phyloP scores from a whole-genome alignment of 2,888 invertebrate species.

The Lasioglossum villosulum region DNA sequence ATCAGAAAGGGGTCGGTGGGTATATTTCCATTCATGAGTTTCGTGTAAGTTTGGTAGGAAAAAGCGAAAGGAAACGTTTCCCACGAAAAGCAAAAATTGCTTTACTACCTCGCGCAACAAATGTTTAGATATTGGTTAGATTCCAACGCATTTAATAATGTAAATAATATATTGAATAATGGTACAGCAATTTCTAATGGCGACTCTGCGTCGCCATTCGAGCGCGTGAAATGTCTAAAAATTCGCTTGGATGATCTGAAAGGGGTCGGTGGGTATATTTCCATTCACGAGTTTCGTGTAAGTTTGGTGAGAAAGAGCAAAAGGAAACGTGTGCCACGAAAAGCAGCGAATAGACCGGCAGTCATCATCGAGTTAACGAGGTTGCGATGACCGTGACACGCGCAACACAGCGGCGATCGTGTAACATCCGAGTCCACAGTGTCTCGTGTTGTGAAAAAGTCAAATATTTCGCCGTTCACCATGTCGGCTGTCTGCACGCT shows the following conservation, averaged over 20 bases:
- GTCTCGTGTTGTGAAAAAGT: constrained; percentile 70
- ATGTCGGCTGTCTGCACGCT: constrained; percentile 46
- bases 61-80: background rate
- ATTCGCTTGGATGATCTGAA: background rate
- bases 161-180: too few relatives aligned
- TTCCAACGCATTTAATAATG: too few relatives aligned
- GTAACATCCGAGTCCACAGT: constrained; percentile 60
- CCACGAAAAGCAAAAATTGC: too few relatives aligned
- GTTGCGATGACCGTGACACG: constrained; percentile 69
- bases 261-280: background rate
- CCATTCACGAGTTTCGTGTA: background rate
- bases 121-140: too few relatives aligned
- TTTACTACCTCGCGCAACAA: too few relatives aligned
- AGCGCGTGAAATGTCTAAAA: background rate
- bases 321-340: constrained; percentile 7
- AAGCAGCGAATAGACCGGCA: constrained; percentile 14
- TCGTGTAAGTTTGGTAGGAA: background rate
- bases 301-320: background rate
- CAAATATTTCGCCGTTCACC: constrained; percentile 51
- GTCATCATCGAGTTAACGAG: constrained; percentile 35
- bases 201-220: too few relatives aligned
- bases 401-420: constrained; percentile 55
- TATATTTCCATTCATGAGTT: background rate
- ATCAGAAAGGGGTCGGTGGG: background rate
- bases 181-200: too few relatives aligned